Evolutionary conservation across 2,113 vertebrate genomes (phyloP).

Genomic region (Laterallus jamaicensis): DNA sequence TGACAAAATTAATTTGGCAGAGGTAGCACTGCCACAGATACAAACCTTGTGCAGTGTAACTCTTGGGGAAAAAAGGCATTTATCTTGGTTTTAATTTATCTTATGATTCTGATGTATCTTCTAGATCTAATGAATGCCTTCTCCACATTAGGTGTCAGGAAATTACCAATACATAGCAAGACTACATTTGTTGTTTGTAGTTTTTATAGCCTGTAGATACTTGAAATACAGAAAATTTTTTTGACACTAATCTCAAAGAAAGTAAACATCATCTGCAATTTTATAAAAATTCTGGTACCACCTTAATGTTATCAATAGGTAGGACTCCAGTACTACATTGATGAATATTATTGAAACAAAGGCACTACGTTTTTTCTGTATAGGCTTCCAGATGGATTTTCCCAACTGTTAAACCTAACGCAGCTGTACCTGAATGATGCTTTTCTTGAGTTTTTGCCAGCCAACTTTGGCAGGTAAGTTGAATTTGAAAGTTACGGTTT

Average conservation of each 20-base stretch:
- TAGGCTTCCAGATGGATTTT: conserved; percentile 98
- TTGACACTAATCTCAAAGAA: background rate
- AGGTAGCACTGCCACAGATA: background rate
- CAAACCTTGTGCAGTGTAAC: fast-evolving
- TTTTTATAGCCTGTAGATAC: background rate
- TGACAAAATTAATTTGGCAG: background rate
- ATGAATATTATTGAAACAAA: background rate
- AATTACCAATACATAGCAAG: background rate
- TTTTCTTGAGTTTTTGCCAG: conserved; percentile 97
- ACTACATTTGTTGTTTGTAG: background rate
- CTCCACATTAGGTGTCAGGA: background rate
- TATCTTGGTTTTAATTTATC: background rate
- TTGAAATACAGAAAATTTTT: background rate
- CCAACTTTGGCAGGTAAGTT: conserved; percentile 95
- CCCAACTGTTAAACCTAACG: conserved; percentile 93
- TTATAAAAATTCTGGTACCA: background rate
- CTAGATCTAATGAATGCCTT: background rate
- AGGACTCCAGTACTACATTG: background rate
- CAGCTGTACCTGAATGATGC: conserved; percentile 99
- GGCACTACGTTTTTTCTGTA: background rate
- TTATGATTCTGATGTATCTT: background rate
- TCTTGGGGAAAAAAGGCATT: background rate
- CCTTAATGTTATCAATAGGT: background rate
- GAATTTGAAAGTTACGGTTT: background rate
- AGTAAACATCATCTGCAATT: background rate